phyloP scores from a whole-genome alignment of 37 sponge, comb jelly and placozoan genomes.

The Haliclona indistincta region DNA sequence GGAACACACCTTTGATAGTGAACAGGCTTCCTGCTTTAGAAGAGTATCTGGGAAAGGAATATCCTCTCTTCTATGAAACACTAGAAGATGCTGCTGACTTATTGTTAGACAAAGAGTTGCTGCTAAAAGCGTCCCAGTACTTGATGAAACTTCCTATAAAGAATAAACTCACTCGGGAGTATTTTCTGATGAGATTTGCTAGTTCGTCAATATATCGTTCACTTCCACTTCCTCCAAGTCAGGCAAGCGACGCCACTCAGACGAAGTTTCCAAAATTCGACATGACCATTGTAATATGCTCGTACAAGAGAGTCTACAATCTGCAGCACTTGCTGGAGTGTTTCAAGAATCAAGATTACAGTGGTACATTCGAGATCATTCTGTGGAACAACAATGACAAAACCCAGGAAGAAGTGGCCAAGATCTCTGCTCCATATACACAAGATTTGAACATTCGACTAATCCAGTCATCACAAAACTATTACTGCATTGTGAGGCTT shows the following conservation, averaged over 20 bases:
- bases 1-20: constrained; percentile 54
- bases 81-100: constrained; percentile 45
- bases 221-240: constrained; percentile 47
- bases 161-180: constrained; percentile 1
- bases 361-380: constrained; percentile 45
- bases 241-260: constrained; percentile 18
- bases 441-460: constrained; percentile 39
- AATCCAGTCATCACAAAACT: constrained; percentile 65
- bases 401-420: constrained; percentile 18
- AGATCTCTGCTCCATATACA: constrained; percentile 20
- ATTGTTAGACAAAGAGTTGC: constrained; percentile 22
- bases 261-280: constrained; percentile 45
- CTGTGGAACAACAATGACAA: constrained; percentile 73
- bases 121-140: constrained; percentile 25
- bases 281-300: constrained; percentile 43
- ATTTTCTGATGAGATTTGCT: constrained; percentile 22
- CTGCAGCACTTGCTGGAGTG: constrained; percentile 25
- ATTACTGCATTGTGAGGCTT: constrained; percentile 61
- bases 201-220: constrained; percentile 44
- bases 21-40: constrained; percentile 61
- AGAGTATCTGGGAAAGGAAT: constrained; percentile 52
- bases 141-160: constrained; percentile 7
- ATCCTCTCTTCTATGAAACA: constrained; percentile 59
- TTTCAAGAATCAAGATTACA: constrained; percentile 33
- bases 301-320: constrained; percentile 53